phyloP scores from a whole-genome alignment of 2,888 invertebrate genomes.

The Pheosia gnoma region DNA sequence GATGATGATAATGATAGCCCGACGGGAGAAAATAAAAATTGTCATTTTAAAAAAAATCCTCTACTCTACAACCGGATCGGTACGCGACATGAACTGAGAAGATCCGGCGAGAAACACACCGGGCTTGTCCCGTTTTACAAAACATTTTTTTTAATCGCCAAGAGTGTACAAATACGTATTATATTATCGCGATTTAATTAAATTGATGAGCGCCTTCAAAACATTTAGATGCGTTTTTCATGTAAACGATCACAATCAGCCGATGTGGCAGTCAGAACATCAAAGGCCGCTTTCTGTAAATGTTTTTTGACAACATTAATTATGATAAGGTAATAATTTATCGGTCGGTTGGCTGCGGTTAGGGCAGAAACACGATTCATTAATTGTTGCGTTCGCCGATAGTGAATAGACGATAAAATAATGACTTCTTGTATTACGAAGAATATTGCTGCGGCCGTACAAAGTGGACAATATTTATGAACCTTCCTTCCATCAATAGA shows the following conservation, averaged over 20 bases:
- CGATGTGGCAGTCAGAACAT: conserved; percentile 21
- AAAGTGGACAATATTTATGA: too few relatives aligned
- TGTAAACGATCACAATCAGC: conserved; percentile 13
- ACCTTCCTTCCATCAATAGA: too few relatives aligned
- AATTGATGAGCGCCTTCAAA: background rate
- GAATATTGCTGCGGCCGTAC: too few relatives aligned
- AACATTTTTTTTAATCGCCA: too few relatives aligned
- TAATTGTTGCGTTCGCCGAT: conserved; percentile 28
- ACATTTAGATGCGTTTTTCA: conserved; percentile 12
- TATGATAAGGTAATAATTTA: conserved; percentile 30
- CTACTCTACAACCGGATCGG: too few relatives aligned
- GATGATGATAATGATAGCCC: too few relatives aligned
- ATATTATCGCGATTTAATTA: background rate
- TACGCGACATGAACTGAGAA: too few relatives aligned
- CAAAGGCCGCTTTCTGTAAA: conserved; percentile 21
- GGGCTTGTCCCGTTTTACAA: too few relatives aligned
- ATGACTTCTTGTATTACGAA: conserved; percentile 5
- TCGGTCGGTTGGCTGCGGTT: conserved; percentile 16
- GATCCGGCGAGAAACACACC: too few relatives aligned
- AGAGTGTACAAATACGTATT: background rate
- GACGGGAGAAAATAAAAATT: too few relatives aligned
- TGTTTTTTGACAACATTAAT: conserved; percentile 29
- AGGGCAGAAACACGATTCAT: conserved; percentile 29
- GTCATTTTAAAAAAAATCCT: too few relatives aligned
- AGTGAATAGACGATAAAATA: conserved; percentile 10